Percentiles rank a stretch among this genome's conserved stretches.
These are phyloP conservation scores for Drosophila stalkeri DNA, from an alignment of 2,888 invertebrate genomes.

Conservation along the genomic window DNA sequence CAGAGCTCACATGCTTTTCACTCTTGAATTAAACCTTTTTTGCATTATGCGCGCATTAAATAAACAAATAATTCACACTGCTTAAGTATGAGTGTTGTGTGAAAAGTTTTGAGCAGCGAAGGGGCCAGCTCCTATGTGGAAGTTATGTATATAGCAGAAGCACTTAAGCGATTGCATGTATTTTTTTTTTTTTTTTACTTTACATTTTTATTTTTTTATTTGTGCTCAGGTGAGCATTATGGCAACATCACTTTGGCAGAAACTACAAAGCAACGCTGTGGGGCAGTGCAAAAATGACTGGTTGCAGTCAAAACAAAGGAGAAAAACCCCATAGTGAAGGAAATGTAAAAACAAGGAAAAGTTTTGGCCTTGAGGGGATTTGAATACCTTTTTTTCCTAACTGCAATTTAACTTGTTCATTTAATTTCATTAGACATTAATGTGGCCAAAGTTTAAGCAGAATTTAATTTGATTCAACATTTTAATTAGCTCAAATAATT, in stretches of 20 bases:
- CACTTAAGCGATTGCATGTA: slow-evolving; percentile 76
- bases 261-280: slow-evolving; percentile 49
- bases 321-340: slow-evolving; percentile 1
- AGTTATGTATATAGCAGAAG: slow-evolving; percentile 64
- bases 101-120: slow-evolving; percentile 55
- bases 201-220: slow-evolving; percentile 31
- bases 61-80: slow-evolving; percentile 31
- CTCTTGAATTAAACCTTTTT: slow-evolving; percentile 38
- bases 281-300: slow-evolving; percentile 32
- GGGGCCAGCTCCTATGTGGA: slow-evolving; percentile 40
- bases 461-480: background rate
- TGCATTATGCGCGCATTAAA: slow-evolving; percentile 9
- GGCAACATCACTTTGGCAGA: slow-evolving; percentile 64
- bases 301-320: slow-evolving; percentile 20
- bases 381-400: background rate
- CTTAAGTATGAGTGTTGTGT: slow-evolving; percentile 27
- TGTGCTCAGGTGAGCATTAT: slow-evolving; percentile 76
- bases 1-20: slow-evolving; percentile 52
- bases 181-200: slow-evolving; percentile 38
- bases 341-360: slow-evolving; percentile 45
- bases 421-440: slow-evolving; percentile 7
- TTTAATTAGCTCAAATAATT: background rate
- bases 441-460: background rate
- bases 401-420: background rate
- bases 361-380: slow-evolving; percentile 16